Base-by-base conservation (phyloP, 2,888 invertebrate species). In the Morpho achilles region DNA sequence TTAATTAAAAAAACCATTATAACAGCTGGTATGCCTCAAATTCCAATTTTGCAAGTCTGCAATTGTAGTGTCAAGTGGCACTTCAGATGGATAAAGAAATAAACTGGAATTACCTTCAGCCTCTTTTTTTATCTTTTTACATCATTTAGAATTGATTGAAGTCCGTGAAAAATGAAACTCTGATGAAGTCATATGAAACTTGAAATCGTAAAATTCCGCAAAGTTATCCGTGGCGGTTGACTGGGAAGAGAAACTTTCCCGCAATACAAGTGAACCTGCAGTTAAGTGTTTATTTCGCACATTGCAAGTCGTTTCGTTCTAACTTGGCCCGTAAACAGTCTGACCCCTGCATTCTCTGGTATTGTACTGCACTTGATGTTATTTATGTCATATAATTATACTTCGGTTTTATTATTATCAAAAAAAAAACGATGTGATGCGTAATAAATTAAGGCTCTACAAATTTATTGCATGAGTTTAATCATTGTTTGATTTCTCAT, bases 201-300 rank as follows among this genome's bases (percentile, higher is more conserved):
- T 61, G 57, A 58, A 59, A 60, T 58, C 62, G 59, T 80, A 81
- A 82, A 85, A 84, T 77, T 82, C 79, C 69, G 64, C 53, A 60
- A 72, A 81, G 81, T 82, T 77, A 74, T 72, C 67, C 73, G 66
- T 69, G 69, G 80, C 73, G 80, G 82, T 70, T 77, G 76, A 80
- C 79, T 74, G 73, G 74, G 75, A 71, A 76, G 75, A 62, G 68
- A 79, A 88, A 89, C 84, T 88, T 85, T 50, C 40, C 59, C 63
- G 80, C 85, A 82, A 83, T 84, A 86, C 84, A 81, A 83, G 81
- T 77, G 78, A 85, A 85, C 82, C 83, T 84, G 85, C 82, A 87
- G 82, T 86, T 84, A 85, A 87, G 85, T 87, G 87, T 87, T 87
- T 84, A 84, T 80, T 84, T 82, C 80, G 82, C 84, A 84, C 85